phyloP scores from a whole-genome alignment of 2,113 vertebrate species.

The Galbula dea region DNA sequence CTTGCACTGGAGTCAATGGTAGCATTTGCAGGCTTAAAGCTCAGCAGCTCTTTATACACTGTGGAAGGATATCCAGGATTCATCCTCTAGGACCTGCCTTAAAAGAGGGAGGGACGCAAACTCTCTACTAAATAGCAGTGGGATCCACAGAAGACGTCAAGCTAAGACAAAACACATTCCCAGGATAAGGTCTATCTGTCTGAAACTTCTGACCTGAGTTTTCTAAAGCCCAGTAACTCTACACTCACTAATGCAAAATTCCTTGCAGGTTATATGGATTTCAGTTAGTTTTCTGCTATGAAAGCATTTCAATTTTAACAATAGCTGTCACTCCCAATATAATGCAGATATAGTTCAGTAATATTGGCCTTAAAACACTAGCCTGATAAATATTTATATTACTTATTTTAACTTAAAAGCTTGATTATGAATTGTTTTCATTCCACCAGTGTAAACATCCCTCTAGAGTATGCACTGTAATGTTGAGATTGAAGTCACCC shows the following conservation, averaged over 20 bases:
- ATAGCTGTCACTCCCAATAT: conserved; percentile 41
- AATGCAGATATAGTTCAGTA: conserved; percentile 36
- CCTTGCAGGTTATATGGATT: background rate
- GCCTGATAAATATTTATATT: conserved; percentile 63
- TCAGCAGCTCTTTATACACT: background rate
- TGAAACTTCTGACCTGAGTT: conserved; percentile 24
- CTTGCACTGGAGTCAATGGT: background rate
- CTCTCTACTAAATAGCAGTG: background rate
- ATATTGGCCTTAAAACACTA: conserved; percentile 47
- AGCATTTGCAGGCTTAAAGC: background rate
- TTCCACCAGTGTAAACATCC: conserved; percentile 63
- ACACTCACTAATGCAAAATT: conserved; percentile 10
- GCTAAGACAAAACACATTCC: conserved; percentile 21
- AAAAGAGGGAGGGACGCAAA: background rate
- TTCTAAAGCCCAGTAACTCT: background rate
- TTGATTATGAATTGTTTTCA: conserved; percentile 63
- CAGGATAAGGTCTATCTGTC: conserved; percentile 18
- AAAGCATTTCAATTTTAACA: conserved; percentile 42
- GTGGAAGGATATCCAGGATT: background rate
- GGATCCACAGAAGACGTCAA: background rate
- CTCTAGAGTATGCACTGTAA: conserved; percentile 21
- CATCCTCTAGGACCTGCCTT: background rate
- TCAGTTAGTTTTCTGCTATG: conserved; percentile 13
- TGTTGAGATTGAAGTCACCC: conserved; percentile 24
- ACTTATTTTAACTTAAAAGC: conserved; percentile 67